Conservation (phyloP, 2,888 invertebrate species). For the Acleris emargana region DNA sequence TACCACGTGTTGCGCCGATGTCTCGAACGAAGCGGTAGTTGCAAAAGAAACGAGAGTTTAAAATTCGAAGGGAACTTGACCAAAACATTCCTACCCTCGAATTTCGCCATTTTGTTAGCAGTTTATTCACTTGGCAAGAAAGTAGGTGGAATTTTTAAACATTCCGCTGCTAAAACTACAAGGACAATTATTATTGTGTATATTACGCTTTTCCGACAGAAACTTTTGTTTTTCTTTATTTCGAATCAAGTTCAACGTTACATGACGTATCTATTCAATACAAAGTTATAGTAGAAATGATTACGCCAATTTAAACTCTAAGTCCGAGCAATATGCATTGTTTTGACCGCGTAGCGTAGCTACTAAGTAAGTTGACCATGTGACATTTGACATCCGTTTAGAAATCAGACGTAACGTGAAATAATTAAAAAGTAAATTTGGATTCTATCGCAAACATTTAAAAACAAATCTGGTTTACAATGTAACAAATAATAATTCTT, state of each 20-base stretch:
- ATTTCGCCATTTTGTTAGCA: conserved; percentile 32
- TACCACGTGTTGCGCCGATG: conserved; percentile 63
- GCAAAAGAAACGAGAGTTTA: conserved; percentile 55
- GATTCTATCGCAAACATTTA: not conserved
- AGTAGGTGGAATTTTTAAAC: not conserved
- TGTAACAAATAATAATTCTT: not conserved
- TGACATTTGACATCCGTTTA: conserved; percentile 18
- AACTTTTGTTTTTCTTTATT: not conserved
- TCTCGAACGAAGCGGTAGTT: conserved; percentile 41
- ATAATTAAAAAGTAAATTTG: not conserved
- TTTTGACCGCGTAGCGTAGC: conserved; percentile 6
- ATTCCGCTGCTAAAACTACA: not conserved
- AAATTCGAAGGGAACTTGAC: conserved; percentile 40
- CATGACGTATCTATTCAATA: not conserved
- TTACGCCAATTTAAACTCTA: conserved; percentile 6
- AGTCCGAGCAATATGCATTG: not conserved
- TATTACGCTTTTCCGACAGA: not conserved
- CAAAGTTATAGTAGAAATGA: not conserved
- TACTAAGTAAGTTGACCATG: not conserved
- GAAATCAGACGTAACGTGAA: conserved; percentile 16
- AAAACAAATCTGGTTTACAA: not conserved
- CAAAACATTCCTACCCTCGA: conserved; percentile 52
- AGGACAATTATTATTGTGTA: not conserved
- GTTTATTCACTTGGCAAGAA: not conserved
- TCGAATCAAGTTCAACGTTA: conserved; percentile 5